Percentiles rank a stretch among this genome's conserved stretches.
Evolutionary conservation across 2,113 vertebrate genomes (phyloP).

Genomic region (Aphyosemion australe): DNA sequence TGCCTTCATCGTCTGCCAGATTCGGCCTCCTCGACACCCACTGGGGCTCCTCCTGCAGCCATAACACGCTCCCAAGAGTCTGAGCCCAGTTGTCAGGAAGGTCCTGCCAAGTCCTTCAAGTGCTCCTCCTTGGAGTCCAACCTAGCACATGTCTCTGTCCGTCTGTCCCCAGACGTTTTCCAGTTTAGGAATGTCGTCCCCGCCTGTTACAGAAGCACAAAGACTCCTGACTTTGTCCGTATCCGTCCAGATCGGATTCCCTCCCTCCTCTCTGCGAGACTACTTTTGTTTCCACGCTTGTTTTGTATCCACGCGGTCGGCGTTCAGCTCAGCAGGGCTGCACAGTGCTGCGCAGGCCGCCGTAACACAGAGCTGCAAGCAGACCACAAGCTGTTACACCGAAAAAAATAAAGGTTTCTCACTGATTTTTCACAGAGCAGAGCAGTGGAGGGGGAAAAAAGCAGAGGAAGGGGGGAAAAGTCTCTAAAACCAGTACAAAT

Average conservation of each 20-base stretch:
- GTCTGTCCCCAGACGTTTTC: conserved; percentile 60
- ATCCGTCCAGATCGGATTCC: conserved; percentile 43
- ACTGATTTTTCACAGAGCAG: conserved; percentile 51
- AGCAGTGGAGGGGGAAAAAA: conserved; percentile 62
- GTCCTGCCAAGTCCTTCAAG: conserved; percentile 60
- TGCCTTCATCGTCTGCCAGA: conserved; percentile 17
- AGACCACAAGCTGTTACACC: conserved; percentile 93
- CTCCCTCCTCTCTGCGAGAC: conserved; percentile 27
- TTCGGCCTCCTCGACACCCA: conserved; percentile 30
- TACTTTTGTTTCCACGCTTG: conserved; percentile 12
- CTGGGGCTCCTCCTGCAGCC: conserved; percentile 33
- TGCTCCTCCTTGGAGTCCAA: conserved; percentile 46
- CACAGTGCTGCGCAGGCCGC: conserved; percentile 77
- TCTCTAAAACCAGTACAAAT: conserved; percentile 96
- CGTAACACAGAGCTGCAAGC: conserved; percentile 93
- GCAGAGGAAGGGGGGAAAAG: conserved; percentile 20
- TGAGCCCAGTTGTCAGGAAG: conserved; percentile 53
- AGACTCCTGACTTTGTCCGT: conserved; percentile 57
- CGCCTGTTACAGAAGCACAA: conserved; percentile 54
- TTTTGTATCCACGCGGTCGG: conserved; percentile 40
- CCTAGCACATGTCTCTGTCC: conserved; percentile 60
- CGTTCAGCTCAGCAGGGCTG: conserved; percentile 89
- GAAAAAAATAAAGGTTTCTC: conserved; percentile 18
- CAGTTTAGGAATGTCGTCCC: conserved; percentile 63
- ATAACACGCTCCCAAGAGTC: conserved; percentile 63